phyloP scores from a whole-genome alignment of 2,797 vertebrate species.

The Orientallactaga sibirica region DNA sequence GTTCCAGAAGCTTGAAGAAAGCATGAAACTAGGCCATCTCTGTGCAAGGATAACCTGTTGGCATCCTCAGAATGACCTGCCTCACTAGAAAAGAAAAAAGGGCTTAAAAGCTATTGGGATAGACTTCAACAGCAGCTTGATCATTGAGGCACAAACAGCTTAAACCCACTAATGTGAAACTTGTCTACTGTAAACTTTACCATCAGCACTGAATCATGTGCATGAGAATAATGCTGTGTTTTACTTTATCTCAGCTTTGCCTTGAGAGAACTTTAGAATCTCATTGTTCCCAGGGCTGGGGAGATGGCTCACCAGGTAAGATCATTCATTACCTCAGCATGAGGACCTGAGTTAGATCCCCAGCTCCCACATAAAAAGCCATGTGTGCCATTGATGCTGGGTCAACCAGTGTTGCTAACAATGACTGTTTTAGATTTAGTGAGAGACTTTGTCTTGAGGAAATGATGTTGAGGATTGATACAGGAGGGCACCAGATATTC shows the following conservation, averaged over 20 bases:
- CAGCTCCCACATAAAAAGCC: no score
- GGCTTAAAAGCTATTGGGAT: neutral
- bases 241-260: slow-evolving; percentile 1
- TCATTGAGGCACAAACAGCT: neutral
- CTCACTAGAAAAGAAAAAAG: neutral
- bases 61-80: neutral
- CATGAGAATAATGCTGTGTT: neutral
- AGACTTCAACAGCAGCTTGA: neutral
- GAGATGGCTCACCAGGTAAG: no score
- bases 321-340: no score
- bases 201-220: neutral
- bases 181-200: neutral
- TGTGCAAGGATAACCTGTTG: neutral
- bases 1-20: neutral
- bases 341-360: no score
- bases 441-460: no score
- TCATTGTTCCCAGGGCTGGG: neutral
- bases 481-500: no score
- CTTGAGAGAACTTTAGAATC: slow-evolving; percentile 7
- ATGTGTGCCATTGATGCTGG: no score
- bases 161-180: neutral
- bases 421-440: no score
- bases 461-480: no score
- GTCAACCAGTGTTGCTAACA: no score
- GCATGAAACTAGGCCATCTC: neutral